phyloP scores from a whole-genome alignment of 2,113 vertebrate species.

The Vidua chalybeata region DNA sequence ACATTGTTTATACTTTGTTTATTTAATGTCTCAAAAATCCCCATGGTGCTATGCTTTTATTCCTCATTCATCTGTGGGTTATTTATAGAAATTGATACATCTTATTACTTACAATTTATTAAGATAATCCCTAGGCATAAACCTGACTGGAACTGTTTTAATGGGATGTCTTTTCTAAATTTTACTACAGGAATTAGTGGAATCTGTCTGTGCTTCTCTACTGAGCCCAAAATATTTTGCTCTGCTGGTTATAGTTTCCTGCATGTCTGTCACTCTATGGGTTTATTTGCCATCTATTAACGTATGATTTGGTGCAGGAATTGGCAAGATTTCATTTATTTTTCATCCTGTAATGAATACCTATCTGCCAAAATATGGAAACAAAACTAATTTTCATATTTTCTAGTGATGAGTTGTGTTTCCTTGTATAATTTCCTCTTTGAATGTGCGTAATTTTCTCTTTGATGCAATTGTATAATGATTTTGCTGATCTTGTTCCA shows the following conservation, averaged over 20 bases:
- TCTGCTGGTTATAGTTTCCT: neutral
- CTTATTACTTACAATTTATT: neutral
- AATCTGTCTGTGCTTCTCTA: neutral
- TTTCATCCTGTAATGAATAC: neutral
- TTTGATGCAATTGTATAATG: neutral
- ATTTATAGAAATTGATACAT: neutral
- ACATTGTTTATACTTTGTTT: neutral
- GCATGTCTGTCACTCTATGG: neutral
- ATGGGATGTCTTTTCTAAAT: neutral
- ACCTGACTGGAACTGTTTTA: neutral
- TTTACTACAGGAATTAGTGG: neutral
- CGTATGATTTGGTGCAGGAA: neutral
- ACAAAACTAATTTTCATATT: neutral
- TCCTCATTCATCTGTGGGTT: neutral
- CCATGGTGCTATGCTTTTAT: neutral
- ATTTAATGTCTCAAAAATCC: neutral
- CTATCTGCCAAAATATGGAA: neutral
- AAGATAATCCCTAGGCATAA: neutral
- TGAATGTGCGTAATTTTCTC: neutral
- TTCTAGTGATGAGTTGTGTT: neutral
- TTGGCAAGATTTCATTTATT: neutral
- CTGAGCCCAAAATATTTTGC: neutral
- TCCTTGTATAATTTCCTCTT: neutral
- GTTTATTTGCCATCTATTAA: neutral
- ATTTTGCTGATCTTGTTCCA: neutral